Evolutionary conservation across 2,113 vertebrate genomes (phyloP).

Genomic region (Cervus canadensis): DNA sequence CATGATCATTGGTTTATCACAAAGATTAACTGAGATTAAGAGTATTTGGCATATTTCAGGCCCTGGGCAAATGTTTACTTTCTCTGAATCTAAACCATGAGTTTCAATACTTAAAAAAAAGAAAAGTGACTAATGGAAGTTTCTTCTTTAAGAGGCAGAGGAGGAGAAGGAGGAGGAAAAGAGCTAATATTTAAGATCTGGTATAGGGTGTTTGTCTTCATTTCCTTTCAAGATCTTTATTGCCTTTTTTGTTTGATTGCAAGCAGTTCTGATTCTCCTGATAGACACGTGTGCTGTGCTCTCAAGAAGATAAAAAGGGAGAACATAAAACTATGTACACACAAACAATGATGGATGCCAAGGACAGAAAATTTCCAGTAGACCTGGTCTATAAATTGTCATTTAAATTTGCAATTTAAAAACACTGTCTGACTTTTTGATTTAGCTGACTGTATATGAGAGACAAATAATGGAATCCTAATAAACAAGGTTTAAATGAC

Average conservation of each 20-base stretch:
- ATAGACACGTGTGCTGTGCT: conserved; percentile 27
- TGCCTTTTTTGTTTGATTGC: conserved; percentile 47
- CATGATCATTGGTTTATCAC: neutral
- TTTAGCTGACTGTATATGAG: conserved; percentile 72
- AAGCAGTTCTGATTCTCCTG: conserved; percentile 39
- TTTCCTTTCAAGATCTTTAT: conserved; percentile 33
- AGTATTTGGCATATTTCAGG: neutral
- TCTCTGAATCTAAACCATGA: neutral
- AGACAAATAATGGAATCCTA: conserved; percentile 76
- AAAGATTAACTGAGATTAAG: neutral
- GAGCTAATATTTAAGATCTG: neutral
- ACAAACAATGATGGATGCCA: conserved; percentile 56
- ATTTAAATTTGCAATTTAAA: conserved; percentile 79
- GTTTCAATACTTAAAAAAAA: neutral
- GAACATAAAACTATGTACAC: conserved; percentile 38
- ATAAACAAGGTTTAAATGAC: conserved; percentile 76
- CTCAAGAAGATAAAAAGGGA: conserved; percentile 27
- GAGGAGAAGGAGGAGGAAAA: neutral
- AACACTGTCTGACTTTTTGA: conserved; percentile 74
- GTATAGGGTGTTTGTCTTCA: conserved; percentile 6
- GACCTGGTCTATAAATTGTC: conserved; percentile 76
- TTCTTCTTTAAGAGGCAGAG: neutral
- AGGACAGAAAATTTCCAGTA: conserved; percentile 74
- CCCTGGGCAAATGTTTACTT: neutral
- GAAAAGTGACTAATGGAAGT: neutral